Evolutionary conservation across 1,140 invertebrate genomes (phyloP), one percentile per base, ranked within the genome.

Genomic region (Lerema accius): DNA sequence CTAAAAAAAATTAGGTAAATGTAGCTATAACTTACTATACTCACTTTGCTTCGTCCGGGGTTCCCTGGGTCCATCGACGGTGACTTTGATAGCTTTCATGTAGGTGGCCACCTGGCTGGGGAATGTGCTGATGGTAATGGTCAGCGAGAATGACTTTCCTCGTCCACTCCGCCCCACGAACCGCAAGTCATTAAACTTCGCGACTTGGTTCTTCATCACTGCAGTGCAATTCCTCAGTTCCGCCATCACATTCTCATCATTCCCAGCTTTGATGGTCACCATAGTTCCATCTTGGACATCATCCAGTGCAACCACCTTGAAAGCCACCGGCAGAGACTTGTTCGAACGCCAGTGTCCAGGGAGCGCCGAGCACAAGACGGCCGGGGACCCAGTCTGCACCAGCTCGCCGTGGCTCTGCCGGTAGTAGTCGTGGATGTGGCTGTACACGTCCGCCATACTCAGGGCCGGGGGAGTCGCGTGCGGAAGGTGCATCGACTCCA

Each of bases 71-170:
- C 99, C 99, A 89, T 99, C 99, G 11, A 99, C 99, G 13, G 99
- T 99, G 23, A 99, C 98, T 94, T 99, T 99, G 88, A 99, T 99
- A 17, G 98, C 98, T 92, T 99, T 98, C 69, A 93, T 95, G 89
- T 99, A 99, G 9, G 97, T 98, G 11, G 98, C 95, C 23, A 99
- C 95, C 92, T 99, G 97, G 37, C 96, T 96, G 45, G 98, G 98
- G 71, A 94, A 95, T 7, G 96, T 96, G 69, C 95, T 95, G 68
- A 99, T 95, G 13, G 97, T 98, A 80, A 99, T 99, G 46, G 97
- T 99, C 69, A 99, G 93, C 19, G 96, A 97, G 91, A 99, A 99
- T 0, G 84, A 97, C 86, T 99, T 99, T 16, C 98, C 98, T 89
- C 98, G 93, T 4, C 98, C 98, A 63, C 96, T 98, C 42, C 98